Evolutionary conservation across 2,113 vertebrate species (phyloP), one percentile per base, ranked within the genome.

Genomic region (Callipepla squamata): DNA sequence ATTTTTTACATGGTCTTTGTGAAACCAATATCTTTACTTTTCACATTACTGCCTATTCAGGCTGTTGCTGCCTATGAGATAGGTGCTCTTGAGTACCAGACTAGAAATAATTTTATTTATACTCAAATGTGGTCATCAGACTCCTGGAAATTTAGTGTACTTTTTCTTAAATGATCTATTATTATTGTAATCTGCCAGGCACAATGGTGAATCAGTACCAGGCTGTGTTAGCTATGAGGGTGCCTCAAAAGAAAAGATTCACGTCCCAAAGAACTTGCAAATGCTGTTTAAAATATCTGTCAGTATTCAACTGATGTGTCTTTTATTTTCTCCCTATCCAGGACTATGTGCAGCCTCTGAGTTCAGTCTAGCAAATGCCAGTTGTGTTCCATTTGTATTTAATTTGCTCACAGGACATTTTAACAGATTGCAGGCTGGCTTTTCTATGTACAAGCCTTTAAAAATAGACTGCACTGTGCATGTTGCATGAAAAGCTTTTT

Each of bases 61-160:
- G 36, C 47, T 80, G 85, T 82, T 85, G 23, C 48, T 79, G 21
- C 30, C 19, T 79, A 8, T 61, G 36, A 59, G 21, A 63, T 19
- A 59, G 44, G 23, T 88, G 18, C 18, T 53, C 25, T 80, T 40
- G 23, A 86, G 36, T 23, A 76, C 5, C 30, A 73, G 34, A 45
- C 45, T 57, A 75, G 47, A 78, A 89, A 53, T 21, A 80, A 77
- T 73, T 88, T 40, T 93, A 67, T 92, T 95, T 93, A 73, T 78
- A 89, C 48, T 66, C 13, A 79, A 74, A 78, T 36, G 45, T 84
- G 57, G 44, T 65, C 77, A 85, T 79, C 74, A 73, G 79, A 65
- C 23, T 79, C 16, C 45, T 94, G 57, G 61, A 21, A 90, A 48
- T 5, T 15, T 28, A 57, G 3, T 1, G 0, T 15, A 0, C 16